These are phyloP conservation scores for Taeniopygia guttata DNA, from an alignment of 2,797 vertebrate species.

Conservation along the genomic window DNA sequence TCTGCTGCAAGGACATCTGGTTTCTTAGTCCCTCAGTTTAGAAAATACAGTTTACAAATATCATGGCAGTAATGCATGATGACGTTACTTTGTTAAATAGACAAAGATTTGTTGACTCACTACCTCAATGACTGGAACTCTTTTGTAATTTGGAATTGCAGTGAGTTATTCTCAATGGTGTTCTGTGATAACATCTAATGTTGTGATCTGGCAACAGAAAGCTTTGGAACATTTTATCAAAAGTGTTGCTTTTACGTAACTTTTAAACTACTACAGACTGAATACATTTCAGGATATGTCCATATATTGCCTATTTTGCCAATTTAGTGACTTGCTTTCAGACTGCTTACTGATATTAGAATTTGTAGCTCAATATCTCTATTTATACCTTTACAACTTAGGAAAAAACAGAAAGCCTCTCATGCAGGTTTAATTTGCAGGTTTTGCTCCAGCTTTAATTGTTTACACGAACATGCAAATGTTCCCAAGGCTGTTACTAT, in stretches of 20 bases:
- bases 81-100: background rate
- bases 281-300: background rate
- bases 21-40: background rate
- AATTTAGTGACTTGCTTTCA: background rate
- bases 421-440: background rate
- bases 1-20: background rate
- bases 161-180: background rate
- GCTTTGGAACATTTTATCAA: background rate
- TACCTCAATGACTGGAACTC: background rate
- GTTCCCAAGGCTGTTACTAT: background rate
- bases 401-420: background rate
- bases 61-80: background rate
- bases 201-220: background rate
- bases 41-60: background rate
- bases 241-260: background rate
- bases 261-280: background rate
- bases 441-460: background rate
- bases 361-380: background rate
- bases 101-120: background rate
- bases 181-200: slow-evolving; percentile 7
- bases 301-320: background rate
- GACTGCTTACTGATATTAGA: background rate
- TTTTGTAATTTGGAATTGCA: slow-evolving; percentile 20
- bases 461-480: background rate
- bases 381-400: background rate